These are phyloP conservation scores for Sylvia atricapilla DNA, from an alignment of 2,113 vertebrate genomes.

Conservation along the genomic window DNA sequence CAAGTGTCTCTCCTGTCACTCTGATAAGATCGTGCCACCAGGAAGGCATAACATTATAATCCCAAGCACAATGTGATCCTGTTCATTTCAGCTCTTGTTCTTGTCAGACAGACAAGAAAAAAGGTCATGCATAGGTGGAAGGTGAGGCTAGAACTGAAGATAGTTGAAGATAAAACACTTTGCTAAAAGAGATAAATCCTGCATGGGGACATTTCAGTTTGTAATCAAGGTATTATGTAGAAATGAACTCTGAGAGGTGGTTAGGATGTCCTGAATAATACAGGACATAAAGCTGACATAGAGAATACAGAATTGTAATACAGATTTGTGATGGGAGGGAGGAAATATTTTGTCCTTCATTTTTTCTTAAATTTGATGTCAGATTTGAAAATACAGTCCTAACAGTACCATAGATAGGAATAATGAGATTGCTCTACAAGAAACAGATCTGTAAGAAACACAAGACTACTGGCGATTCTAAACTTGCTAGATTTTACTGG, in stretches of 20 bases:
- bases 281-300: not conserved
- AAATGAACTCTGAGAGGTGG: slow-evolving; percentile 10
- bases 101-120: slow-evolving; percentile 51
- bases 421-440: not conserved
- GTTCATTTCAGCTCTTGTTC: slow-evolving; percentile 44
- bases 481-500: not conserved
- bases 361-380: not conserved
- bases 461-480: not conserved
- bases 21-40: slow-evolving; percentile 13
- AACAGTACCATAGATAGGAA: not conserved
- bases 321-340: not conserved
- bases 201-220: not conserved
- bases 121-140: slow-evolving; percentile 20
- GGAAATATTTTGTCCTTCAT: not conserved
- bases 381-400: not conserved
- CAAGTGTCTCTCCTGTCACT: slow-evolving; percentile 13
- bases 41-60: slow-evolving; percentile 45
- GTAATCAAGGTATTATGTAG: slow-evolving; percentile 34
- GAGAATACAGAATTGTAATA: not conserved
- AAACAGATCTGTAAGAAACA: not conserved
- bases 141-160: not conserved
- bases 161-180: slow-evolving; percentile 20
- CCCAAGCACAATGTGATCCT: slow-evolving; percentile 25
- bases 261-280: not conserved
- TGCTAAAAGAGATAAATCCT: slow-evolving; percentile 9